Evolutionary conservation across 2,888 invertebrate species (phyloP).

Genomic region (Ypsolopha sequella): DNA sequence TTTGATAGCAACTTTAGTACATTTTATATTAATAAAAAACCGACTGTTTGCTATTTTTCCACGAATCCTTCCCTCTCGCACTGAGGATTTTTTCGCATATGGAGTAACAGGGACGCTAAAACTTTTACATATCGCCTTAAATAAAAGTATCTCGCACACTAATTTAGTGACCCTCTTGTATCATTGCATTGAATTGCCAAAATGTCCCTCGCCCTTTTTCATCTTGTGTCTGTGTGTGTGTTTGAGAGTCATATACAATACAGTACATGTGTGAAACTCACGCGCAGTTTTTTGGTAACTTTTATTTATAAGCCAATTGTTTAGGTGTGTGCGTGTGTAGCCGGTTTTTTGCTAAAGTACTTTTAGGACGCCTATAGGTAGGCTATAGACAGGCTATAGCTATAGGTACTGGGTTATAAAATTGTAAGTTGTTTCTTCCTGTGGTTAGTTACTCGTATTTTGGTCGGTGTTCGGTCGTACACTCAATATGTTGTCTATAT

Average conservation of each 20-base stretch:
- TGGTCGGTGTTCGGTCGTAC: too few relatives aligned
- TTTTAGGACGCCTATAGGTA: constrained; percentile 45
- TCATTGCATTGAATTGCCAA: constrained; percentile 45
- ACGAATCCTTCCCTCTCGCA: too few relatives aligned
- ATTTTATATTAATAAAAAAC: too few relatives aligned
- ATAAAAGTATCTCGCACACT: constrained; percentile 6
- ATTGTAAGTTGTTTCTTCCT: too few relatives aligned
- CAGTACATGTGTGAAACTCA: background rate
- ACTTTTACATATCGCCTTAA: too few relatives aligned
- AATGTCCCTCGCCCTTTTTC: constrained; percentile 61
- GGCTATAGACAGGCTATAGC: background rate
- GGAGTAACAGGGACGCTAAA: too few relatives aligned
- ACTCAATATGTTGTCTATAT: too few relatives aligned
- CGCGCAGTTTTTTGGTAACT: constrained; percentile 2
- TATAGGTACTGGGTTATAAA: background rate
- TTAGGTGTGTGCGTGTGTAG: constrained; percentile 15
- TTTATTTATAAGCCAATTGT: constrained; percentile 2
- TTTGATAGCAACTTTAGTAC: too few relatives aligned
- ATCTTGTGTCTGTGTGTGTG: constrained; percentile 13
- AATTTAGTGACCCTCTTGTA: constrained; percentile 13
- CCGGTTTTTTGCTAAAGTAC: constrained; percentile 45
- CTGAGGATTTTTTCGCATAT: too few relatives aligned
- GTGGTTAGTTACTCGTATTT: too few relatives aligned
- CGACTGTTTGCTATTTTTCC: too few relatives aligned
- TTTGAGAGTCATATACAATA: too few relatives aligned